A percentile compares a stretch with the other conserved stretches of the same genome.
Conservation (phyloP, 1,140 invertebrate species). For the Pygmarrhopalites habei region DNA sequence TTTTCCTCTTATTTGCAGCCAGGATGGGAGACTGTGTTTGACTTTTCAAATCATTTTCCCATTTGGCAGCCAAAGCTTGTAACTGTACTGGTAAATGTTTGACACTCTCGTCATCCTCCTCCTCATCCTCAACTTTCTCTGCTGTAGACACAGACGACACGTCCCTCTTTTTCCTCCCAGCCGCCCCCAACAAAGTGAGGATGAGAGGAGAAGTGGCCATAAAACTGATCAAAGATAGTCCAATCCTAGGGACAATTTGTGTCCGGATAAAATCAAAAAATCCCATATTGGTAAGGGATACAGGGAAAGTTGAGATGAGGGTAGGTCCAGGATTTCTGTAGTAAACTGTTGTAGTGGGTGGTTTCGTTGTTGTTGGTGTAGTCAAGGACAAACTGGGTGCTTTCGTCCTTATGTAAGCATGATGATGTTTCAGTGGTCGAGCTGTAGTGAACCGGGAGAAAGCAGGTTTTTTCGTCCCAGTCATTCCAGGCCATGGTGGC, state of each 20-base stretch:
- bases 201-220: conserved; percentile 35
- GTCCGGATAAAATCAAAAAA: conserved; percentile 36
- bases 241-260: conserved; percentile 36
- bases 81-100: neutral
- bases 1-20: neutral
- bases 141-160: conserved; percentile 3
- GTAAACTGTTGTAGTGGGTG: conserved; percentile 33
- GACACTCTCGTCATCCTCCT: neutral
- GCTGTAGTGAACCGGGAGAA: conserved; percentile 27
- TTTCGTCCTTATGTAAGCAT: conserved; percentile 22
- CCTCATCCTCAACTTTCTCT: neutral
- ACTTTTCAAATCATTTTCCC: neutral
- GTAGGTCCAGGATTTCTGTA: conserved; percentile 27
- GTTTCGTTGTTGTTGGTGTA: conserved; percentile 37
- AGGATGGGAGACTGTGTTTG: neutral
- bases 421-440: conserved; percentile 22
- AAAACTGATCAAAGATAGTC: conserved; percentile 31
- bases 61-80: neutral
- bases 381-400: conserved; percentile 27
- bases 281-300: conserved; percentile 29
- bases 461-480: conserved; percentile 23
- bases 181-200: conserved; percentile 27
- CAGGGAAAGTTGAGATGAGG: conserved; percentile 11
- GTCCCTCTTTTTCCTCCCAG: conserved; percentile 28
- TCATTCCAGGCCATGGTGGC: conserved; percentile 18